Evolutionary conservation across 2,888 invertebrate species (phyloP).

Genomic region (Temnothorax unifasciatus): DNA sequence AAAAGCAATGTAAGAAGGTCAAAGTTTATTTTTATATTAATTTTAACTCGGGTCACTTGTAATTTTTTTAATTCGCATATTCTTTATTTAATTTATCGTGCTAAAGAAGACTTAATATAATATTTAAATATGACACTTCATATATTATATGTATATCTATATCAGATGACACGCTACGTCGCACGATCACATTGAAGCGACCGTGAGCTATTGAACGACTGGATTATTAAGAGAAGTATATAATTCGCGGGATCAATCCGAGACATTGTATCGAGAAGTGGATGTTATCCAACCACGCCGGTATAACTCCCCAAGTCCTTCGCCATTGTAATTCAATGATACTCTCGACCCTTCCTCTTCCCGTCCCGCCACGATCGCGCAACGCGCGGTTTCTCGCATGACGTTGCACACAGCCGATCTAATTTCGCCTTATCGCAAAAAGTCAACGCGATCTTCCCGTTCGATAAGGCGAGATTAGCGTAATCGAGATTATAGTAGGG

Average conservation of each 20-base stretch:
- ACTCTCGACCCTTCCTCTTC: neutral
- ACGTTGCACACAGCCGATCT: constrained; percentile 34
- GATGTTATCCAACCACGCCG: constrained; percentile 18
- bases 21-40: no score
- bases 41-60: no score
- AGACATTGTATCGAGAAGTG: constrained; percentile 22
- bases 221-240: constrained; percentile 5
- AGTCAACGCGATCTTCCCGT: constrained; percentile 40
- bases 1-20: no score
- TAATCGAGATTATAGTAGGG: constrained; percentile 56
- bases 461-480: constrained; percentile 54
- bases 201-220: constrained; percentile 4
- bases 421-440: constrained; percentile 65
- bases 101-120: neutral
- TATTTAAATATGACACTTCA: neutral
- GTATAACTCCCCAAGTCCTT: constrained; percentile 1
- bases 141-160: neutral
- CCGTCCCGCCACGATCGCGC: neutral
- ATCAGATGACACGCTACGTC: neutral
- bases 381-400: constrained; percentile 18
- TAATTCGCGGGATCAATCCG: neutral
- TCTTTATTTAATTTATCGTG: no score
- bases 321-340: constrained; percentile 19
- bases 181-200: neutral
- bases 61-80: no score